These are phyloP conservation scores for Rhopalosiphum padi DNA, from an alignment of 1,140 invertebrate species.

Conservation along the genomic window DNA sequence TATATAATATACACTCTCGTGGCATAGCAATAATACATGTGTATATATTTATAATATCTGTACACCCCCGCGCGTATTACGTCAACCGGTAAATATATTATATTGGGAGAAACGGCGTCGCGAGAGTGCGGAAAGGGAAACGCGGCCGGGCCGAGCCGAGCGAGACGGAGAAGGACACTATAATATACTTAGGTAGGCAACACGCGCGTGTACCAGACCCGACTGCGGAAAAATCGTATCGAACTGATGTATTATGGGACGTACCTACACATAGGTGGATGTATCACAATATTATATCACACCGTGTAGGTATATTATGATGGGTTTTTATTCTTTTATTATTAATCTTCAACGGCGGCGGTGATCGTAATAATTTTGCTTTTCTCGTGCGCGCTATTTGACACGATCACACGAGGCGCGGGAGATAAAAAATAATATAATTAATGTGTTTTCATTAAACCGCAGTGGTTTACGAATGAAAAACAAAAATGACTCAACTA, in stretches of 20 bases:
- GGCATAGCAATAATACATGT: not conserved
- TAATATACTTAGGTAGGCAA: not conserved
- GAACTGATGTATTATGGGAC: not conserved
- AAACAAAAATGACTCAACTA: no score
- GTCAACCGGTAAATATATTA: not conserved
- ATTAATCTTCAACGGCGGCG: not conserved
- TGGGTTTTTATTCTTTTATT: not conserved
- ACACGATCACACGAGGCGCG: no score
- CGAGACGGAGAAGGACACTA: not conserved
- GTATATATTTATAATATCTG: conserved; percentile 17
- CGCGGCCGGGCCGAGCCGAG: no score
- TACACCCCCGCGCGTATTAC: not conserved
- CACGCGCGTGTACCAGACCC: not conserved
- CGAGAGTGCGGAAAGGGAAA: not conserved
- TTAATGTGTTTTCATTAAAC: no score
- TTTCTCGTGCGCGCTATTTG: not conserved
- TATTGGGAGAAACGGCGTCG: not conserved
- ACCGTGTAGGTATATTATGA: not conserved
- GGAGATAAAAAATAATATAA: no score
- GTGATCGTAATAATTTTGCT: not conserved
- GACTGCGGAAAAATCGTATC: not conserved
- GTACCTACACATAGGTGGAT: not conserved
- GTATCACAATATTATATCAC: not conserved
- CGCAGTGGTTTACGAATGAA: no score
- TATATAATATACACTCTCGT: not conserved